Conservation (phyloP, 2,888 invertebrate genomes). For the Caenorhabditis sinica region DNA sequence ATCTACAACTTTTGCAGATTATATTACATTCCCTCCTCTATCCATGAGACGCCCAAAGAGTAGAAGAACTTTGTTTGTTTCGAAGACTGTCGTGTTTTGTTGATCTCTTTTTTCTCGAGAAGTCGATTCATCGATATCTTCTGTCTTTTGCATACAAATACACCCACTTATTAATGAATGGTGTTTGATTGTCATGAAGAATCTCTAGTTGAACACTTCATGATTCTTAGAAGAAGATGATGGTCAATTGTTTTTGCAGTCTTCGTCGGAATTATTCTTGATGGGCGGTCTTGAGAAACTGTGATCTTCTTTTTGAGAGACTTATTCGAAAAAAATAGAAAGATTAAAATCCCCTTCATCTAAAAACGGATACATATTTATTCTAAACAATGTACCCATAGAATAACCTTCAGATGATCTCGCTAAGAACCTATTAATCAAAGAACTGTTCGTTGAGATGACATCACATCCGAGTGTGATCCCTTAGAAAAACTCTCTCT, state of each 20-base stretch:
- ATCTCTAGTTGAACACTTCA: constrained; percentile 16
- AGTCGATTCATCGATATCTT: background rate
- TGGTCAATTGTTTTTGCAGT: background rate
- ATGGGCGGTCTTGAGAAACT: background rate
- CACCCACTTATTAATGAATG: constrained; percentile 25
- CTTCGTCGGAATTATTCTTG: background rate
- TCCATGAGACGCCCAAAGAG: background rate
- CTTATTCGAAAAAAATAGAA: background rate
- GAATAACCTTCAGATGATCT: constrained; percentile 2
- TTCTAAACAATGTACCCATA: background rate
- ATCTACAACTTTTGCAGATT: constrained; percentile 44
- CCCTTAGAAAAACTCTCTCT: constrained; percentile 2
- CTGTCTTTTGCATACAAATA: background rate
- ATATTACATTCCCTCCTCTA: constrained; percentile 19
- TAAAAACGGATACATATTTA: background rate
- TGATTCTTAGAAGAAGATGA: background rate
- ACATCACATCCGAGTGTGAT: constrained; percentile 16
- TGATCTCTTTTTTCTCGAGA: constrained; percentile 23
- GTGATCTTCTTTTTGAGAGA: background rate
- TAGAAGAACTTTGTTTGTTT: constrained; percentile 29
- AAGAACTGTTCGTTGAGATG: constrained; percentile 21
- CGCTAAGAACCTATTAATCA: constrained; percentile 1
- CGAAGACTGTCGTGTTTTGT: constrained; percentile 10
- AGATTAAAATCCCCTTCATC: background rate
- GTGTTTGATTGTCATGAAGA: constrained; percentile 12